Evolutionary conservation across 2,113 vertebrate species (phyloP).

Genomic region (Ictalurus furcatus): DNA sequence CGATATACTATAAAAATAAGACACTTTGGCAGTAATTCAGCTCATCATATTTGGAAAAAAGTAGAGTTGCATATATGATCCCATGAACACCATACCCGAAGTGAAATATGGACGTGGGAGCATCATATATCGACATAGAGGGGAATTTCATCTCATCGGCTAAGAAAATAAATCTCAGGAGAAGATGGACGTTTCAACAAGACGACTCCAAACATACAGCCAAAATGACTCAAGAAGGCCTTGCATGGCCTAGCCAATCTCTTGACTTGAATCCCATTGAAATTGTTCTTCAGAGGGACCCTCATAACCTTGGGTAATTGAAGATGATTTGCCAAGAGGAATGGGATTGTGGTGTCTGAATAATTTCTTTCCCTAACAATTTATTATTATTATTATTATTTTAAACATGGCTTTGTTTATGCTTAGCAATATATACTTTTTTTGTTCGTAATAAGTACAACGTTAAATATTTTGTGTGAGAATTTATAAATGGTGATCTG

Average conservation of each 20-base stretch:
- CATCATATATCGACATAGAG: no score
- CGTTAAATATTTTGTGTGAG: not conserved
- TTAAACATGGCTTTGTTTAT: not conserved
- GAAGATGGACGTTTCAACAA: not conserved
- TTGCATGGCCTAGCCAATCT: not conserved
- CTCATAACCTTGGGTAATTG: not conserved
- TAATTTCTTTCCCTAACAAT: not conserved
- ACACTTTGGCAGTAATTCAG: not conserved
- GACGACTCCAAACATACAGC: not conserved
- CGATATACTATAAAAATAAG: no score
- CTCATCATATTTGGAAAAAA: not conserved
- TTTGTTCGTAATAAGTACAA: not conserved
- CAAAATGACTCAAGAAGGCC: not conserved
- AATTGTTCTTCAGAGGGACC: not conserved
- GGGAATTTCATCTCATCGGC: no score
- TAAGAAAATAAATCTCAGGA: no score
- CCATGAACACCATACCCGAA: not conserved
- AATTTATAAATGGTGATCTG: not conserved
- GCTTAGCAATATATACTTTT: fast-evolving
- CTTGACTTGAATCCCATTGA: not conserved
- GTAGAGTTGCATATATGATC: not conserved
- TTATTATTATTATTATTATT: not conserved
- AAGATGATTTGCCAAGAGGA: not conserved
- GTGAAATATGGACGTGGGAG: no score
- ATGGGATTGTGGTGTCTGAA: not conserved